Evolutionary conservation across 2,113 vertebrate genomes (phyloP), one percentile per base, ranked within the genome.

Genomic region (Stictonetta naevosa): DNA sequence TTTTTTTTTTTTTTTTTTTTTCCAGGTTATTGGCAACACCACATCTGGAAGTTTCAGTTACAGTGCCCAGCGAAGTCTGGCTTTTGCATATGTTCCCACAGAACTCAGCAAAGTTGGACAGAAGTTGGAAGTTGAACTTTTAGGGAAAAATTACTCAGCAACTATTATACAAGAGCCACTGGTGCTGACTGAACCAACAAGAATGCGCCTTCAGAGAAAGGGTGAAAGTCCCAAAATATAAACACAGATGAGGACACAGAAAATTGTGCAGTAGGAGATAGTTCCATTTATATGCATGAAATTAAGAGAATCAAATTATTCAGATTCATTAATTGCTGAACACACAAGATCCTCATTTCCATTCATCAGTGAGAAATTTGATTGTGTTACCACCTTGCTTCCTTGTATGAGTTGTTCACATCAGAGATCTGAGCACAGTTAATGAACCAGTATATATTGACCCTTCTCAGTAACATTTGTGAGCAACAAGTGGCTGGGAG

Each of bases 41-140:
- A 99, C 99, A 1, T 99, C 99, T 16, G 99, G 99, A 83, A 97
- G 98, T 83, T 99, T 99, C 97, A 99, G 99, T 96, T 99, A 99
- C 91, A 98, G 95, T 95, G 94, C 96, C 92, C 98, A 98, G 90
- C 98, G 98, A 96, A 99, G 99, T 95, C 97, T 99, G 96, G 99
- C 99, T 18, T 99, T 99, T 11, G 99, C 98, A 2, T 99, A 99
- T 60, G 98, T 99, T 59, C 99, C 99, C 3, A 21, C 95, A 36
- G 98, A 98, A 46, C 98, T 99, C 56, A 98, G 98, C 94, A 96
- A 96, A 36, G 97, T 98, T 80, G 99, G 99, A 69, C 99, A 99
- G 93, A 98, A 98, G 92, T 90, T 99, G 94, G 98, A 99, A 88
- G 98, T 99, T 66, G 99, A 99, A 95, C 98, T 99, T n/a, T 44